A percentile compares a stretch with the other conserved stretches of the same genome.
Conservation (phyloP, 1,140 invertebrate species). For the Monomorium pharaonis region DNA sequence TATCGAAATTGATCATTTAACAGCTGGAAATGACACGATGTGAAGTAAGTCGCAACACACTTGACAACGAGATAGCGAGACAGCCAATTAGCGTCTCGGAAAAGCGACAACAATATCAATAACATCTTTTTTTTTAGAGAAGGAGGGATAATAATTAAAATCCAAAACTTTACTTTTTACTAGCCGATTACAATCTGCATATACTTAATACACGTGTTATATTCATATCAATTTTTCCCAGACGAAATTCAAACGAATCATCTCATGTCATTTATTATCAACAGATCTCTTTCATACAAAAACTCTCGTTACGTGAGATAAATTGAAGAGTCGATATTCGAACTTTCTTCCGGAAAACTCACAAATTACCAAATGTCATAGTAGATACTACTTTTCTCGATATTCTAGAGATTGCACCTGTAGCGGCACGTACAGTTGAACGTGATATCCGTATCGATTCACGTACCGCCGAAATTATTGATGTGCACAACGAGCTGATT, state of each 20-base stretch:
- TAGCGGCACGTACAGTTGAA: constrained; percentile 60
- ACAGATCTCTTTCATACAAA: not conserved
- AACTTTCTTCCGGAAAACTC: constrained; percentile 34
- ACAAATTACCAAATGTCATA: constrained; percentile 37
- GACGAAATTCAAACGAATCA: not conserved
- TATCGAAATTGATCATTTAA: no score
- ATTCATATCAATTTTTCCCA: not conserved
- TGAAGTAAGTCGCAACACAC: no score
- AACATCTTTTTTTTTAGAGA: no score
- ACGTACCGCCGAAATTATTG: constrained; percentile 37
- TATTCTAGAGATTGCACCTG: constrained; percentile 49
- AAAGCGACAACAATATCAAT: no score
- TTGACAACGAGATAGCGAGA: no score
- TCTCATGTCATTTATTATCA: not conserved
- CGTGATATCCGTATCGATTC: constrained; percentile 65
- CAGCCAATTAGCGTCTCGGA: no score
- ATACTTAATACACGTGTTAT: not conserved
- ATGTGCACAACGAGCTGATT: constrained; percentile 49
- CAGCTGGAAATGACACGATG: no score
- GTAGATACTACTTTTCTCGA: constrained; percentile 32
- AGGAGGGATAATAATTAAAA: not conserved
- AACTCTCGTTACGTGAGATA: not conserved
- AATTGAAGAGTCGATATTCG: constrained; percentile 17
- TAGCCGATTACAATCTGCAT: not conserved
- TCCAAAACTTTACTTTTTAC: not conserved